These are phyloP conservation scores for Caenorhabditis angaria DNA, from an alignment of 2,888 invertebrate species.

Conservation along the genomic window DNA sequence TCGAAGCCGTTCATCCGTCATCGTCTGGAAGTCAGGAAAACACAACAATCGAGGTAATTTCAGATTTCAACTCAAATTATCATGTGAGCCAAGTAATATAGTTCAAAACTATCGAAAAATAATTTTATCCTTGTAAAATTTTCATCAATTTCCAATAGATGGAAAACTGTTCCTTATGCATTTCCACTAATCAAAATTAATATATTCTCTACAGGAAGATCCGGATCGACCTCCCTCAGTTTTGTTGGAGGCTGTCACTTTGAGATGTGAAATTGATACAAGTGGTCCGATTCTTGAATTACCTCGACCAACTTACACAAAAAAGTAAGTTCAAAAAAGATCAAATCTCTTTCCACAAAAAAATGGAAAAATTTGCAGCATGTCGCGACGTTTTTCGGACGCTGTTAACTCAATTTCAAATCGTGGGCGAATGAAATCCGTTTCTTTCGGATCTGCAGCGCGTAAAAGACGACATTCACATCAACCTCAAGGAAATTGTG, in stretches of 20 bases:
- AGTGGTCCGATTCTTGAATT: slow-evolving; percentile 59
- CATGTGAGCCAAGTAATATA: too few species aligned
- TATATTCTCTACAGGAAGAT: slow-evolving; percentile 37
- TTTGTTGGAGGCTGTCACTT: slow-evolving; percentile 69
- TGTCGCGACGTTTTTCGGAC: slow-evolving; percentile 65
- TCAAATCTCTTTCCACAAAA: not conserved
- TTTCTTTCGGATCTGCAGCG: slow-evolving; percentile 52
- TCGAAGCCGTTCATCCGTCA: slow-evolving; percentile 67
- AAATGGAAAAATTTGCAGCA: slow-evolving; percentile 46
- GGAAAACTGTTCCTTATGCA: too few species aligned
- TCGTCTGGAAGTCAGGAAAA: slow-evolving; percentile 66
- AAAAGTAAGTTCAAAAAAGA: slow-evolving; percentile 43
- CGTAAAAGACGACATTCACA: slow-evolving; percentile 51
- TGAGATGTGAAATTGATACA: slow-evolving; percentile 56
- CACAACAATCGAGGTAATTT: slow-evolving; percentile 50
- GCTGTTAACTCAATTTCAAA: slow-evolving; percentile 51
- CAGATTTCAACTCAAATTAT: not conserved
- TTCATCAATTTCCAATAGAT: too few species aligned
- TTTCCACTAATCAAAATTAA: not conserved
- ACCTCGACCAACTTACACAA: slow-evolving; percentile 55
- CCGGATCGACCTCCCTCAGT: slow-evolving; percentile 66
- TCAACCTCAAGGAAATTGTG: slow-evolving; percentile 42
- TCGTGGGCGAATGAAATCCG: slow-evolving; percentile 52
- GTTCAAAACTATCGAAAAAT: slow-evolving; percentile 3
- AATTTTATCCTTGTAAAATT: too few species aligned